Evolutionary conservation across 2,888 invertebrate genomes (phyloP), one percentile per base, ranked within the genome.

Genomic region (Ommatoiulus sabulosus): DNA sequence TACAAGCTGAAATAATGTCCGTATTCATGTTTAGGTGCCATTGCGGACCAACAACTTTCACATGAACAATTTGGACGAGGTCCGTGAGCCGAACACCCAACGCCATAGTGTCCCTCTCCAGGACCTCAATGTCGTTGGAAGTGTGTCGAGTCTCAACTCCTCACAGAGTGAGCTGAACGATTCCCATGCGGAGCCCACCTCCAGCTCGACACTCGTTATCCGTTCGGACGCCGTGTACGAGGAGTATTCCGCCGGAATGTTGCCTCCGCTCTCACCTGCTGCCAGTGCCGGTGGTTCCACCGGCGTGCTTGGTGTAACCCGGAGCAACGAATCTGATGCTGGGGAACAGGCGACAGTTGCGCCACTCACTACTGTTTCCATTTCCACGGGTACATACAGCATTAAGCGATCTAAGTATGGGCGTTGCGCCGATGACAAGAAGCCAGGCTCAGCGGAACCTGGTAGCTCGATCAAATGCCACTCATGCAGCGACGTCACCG

Each of bases 1-100:
- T 35, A 35, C 35, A 35, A 35, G 35, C 35, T 35, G 35, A 35
- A 24, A 24, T 80, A 10, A n/a, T 80, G 84, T n/a, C 44, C 20
- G 2, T 86, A 46, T 86, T 86, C 7, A 17, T n/a, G 86, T 84
- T 24, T 63, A 88, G 88, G 89, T 89, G 17, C 72, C 89, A 3
- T 35, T 89, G 20, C 89, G 88, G 43, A 72, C 89, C 10, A 88
- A 89, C 72, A 88, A 89, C 84, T 89, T 89, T 57, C 88, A 89
- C 35, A 88, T 90, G 88, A 90, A 90, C 57, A 88, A 90, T 20
- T 57, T 90, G n/a, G 90, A 88, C 44, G 89, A 89, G 15, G 89
- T 88, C 4, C 43, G 48, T 10, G 84, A 87, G 0, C 43, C 52
- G 5, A n/a, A 35, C n/a, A 10, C 20, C n/a, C 84, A 52, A 12